These are phyloP conservation scores for Melanotaenia trifasciata DNA, from an alignment of 2,797 vertebrate species.

Conservation along the genomic window DNA sequence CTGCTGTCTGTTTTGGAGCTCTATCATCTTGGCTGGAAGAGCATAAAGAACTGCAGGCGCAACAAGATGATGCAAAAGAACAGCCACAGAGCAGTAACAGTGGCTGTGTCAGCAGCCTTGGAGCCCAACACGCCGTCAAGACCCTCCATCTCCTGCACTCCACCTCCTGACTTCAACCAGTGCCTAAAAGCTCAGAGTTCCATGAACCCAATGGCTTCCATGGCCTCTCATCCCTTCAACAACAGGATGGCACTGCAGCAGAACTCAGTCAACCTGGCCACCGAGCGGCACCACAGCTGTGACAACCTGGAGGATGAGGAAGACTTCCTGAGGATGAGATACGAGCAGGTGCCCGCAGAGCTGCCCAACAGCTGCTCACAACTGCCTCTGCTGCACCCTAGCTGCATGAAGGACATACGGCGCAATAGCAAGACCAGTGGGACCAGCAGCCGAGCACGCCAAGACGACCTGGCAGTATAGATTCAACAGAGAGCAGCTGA, in stretches of 20 bases:
- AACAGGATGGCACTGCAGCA: slow-evolving; percentile 91
- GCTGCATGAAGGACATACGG: slow-evolving; percentile 87
- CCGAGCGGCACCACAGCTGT: slow-evolving; percentile 83
- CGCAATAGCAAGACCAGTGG: slow-evolving; percentile 91
- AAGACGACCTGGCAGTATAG: slow-evolving; percentile 92
- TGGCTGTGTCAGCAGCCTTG: slow-evolving; percentile 45
- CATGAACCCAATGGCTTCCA: slow-evolving; percentile 67
- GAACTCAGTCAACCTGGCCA: slow-evolving; percentile 91
- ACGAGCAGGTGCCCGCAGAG: slow-evolving; percentile 74
- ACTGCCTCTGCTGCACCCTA: slow-evolving; percentile 67
- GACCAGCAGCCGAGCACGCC: slow-evolving; percentile 89
- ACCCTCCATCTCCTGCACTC: slow-evolving; percentile 84
- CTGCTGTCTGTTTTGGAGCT: slow-evolving; percentile 92
- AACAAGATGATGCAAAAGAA: slow-evolving; percentile 56
- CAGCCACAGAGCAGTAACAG: slow-evolving; percentile 25
- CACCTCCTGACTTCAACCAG: slow-evolving; percentile 92
- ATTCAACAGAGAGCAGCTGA: not conserved
- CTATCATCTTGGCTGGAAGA: slow-evolving; percentile 94
- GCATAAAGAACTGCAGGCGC: slow-evolving; percentile 74
- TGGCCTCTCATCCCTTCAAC: slow-evolving; percentile 87
- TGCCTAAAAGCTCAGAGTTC: slow-evolving; percentile 81
- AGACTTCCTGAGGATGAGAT: slow-evolving; percentile 87
- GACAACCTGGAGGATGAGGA: slow-evolving; percentile 77
- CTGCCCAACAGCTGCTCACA: slow-evolving; percentile 74
- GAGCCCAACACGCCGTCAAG: slow-evolving; percentile 54